phyloP scores from a whole-genome alignment of 2,888 invertebrate species.

The Octonoba sinensis region DNA sequence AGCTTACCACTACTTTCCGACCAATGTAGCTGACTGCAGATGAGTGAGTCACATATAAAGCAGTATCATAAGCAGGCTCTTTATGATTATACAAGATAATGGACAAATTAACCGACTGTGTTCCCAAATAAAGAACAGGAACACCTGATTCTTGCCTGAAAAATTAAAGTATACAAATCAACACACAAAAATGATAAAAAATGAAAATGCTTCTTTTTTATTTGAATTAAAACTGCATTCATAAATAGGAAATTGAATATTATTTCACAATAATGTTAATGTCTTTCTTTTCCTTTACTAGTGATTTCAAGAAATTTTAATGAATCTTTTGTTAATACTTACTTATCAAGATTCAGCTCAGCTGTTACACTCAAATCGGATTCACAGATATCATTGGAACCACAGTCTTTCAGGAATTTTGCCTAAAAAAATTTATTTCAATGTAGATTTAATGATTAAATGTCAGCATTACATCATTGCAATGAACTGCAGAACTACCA shows the following conservation, averaged over 20 bases:
- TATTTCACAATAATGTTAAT: no score
- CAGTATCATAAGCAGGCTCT: conserved; percentile 91
- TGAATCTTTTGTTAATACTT: no score
- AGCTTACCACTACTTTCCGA: conserved; percentile 62
- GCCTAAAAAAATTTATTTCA: conserved; percentile 36
- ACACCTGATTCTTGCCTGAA: conserved; percentile 66
- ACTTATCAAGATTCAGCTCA: conserved; percentile 76
- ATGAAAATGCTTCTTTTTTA: no score
- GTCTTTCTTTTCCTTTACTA: no score
- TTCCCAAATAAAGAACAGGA: conserved; percentile 76
- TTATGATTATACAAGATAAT: conserved; percentile 82
- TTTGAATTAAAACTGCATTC: no score
- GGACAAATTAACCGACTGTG: conserved; percentile 82
- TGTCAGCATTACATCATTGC: neutral
- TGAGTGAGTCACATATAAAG: conserved; percentile 84
- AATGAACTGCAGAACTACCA: neutral
- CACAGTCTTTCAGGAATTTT: conserved; percentile 66
- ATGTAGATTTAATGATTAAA: neutral
- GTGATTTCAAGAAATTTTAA: no score
- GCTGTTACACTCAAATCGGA: conserved; percentile 82
- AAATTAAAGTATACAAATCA: neutral
- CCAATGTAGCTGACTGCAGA: conserved; percentile 84
- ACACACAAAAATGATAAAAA: neutral
- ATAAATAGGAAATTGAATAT: no score
- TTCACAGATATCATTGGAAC: conserved; percentile 81